Evolutionary conservation across 2,888 invertebrate genomes (phyloP).

Genomic region (Morpho deidamia): DNA sequence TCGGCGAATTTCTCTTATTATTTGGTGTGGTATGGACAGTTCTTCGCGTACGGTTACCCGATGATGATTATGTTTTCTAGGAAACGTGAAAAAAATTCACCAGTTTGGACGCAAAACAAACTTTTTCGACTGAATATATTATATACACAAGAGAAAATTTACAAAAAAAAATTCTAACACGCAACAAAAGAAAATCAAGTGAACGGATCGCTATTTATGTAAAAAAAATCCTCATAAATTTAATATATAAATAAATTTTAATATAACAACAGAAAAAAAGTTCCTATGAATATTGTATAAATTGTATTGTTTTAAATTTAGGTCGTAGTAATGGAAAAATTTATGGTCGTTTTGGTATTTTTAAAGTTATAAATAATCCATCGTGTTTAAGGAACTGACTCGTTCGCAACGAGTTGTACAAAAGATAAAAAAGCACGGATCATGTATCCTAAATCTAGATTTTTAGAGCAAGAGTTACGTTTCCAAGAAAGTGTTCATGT

Average conservation of each 20-base stretch:
- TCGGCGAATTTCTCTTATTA: conserved; percentile 53
- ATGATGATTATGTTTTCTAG: conserved; percentile 64
- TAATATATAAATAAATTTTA: conserved; percentile 75
- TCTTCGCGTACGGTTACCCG: conserved; percentile 55
- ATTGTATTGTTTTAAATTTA: conserved; percentile 78
- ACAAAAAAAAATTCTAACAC: conserved; percentile 35
- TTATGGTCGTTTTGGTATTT: conserved; percentile 75
- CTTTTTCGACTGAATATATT: conserved; percentile 44
- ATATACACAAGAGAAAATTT: conserved; percentile 40
- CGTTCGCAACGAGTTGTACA: conserved; percentile 57
- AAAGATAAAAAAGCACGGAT: conserved; percentile 68
- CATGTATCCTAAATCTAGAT: conserved; percentile 73
- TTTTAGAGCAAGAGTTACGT: conserved; percentile 72
- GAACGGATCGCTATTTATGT: conserved; percentile 77
- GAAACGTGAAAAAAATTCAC: conserved; percentile 57
- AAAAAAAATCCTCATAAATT: conserved; percentile 64
- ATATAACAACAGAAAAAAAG: conserved; percentile 76
- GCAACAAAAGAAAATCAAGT: conserved; percentile 55
- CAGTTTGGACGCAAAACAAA: conserved; percentile 33
- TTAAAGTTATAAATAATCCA: conserved; percentile 71
- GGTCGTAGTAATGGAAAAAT: conserved; percentile 76
- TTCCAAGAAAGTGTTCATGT: conserved; percentile 75
- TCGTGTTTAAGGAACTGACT: conserved; percentile 63
- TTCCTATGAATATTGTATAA: conserved; percentile 79
- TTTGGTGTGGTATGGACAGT: conserved; percentile 62